Evolutionary conservation across 2,797 vertebrate species (phyloP).

Genomic region (Paramormyrops hopkinsi): DNA sequence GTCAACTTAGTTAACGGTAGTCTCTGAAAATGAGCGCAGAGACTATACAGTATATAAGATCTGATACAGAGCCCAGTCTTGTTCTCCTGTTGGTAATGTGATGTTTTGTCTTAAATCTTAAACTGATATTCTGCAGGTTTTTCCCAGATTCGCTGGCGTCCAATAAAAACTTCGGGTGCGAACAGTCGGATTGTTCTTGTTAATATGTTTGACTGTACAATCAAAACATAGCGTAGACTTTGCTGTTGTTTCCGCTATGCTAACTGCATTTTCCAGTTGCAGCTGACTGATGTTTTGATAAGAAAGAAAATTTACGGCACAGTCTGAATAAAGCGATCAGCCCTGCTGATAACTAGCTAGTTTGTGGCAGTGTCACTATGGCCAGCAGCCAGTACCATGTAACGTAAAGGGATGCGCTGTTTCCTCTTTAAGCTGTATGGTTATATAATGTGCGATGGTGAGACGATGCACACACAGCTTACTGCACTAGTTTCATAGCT

Average conservation of each 20-base stretch:
- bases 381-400: not conserved
- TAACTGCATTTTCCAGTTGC: not conserved
- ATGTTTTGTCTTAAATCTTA: not conserved
- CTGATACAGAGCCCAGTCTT: not conserved
- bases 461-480: not conserved
- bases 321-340: not conserved
- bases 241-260: not conserved
- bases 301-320: not conserved
- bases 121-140: not conserved
- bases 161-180: not conserved
- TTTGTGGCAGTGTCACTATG: not conserved
- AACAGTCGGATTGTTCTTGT: not conserved
- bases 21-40: not conserved
- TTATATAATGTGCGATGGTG: not conserved
- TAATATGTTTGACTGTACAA: not conserved
- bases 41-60: not conserved
- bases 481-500: not conserved
- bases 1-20: not conserved
- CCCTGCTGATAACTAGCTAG: not conserved
- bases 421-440: not conserved
- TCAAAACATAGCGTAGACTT: not conserved
- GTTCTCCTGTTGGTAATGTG: not conserved
- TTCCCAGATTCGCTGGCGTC: not conserved
- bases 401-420: not conserved
- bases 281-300: not conserved